These are phyloP conservation scores for Chymomyza amoena DNA, from an alignment of 2,888 invertebrate genomes.

Conservation along the genomic window DNA sequence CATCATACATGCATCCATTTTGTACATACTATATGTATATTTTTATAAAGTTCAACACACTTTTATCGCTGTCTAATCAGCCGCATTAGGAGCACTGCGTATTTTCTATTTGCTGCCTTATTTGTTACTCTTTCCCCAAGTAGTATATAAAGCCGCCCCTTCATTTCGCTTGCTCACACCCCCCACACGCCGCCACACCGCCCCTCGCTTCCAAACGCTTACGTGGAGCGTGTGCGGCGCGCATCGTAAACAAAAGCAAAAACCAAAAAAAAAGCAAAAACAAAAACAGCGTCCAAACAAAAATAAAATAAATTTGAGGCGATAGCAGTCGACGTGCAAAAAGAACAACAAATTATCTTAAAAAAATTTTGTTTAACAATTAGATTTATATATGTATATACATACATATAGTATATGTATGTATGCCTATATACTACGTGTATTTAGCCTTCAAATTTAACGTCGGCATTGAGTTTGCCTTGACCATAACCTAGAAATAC, in stretches of 20 bases:
- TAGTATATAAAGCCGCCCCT: not conserved
- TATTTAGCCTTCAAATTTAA: slow-evolving; percentile 60
- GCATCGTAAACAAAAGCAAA: slow-evolving; percentile 54
- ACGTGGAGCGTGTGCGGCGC: slow-evolving; percentile 5
- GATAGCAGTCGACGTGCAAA: not conserved
- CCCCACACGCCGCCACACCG: too few species aligned
- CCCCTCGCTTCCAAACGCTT: not conserved
- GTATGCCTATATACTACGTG: not conserved
- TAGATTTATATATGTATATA: not conserved
- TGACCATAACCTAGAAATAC: slow-evolving; percentile 67
- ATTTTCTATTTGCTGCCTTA: slow-evolving; percentile 21
- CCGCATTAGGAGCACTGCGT: slow-evolving; percentile 33
- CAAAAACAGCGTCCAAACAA: slow-evolving; percentile 31
- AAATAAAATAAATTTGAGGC: slow-evolving; percentile 10
- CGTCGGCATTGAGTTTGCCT: slow-evolving; percentile 48
- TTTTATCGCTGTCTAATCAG: slow-evolving; percentile 56
- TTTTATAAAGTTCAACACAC: slow-evolving; percentile 61
- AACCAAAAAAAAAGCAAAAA: slow-evolving; percentile 55
- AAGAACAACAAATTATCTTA: slow-evolving; percentile 27
- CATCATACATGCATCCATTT: slow-evolving; percentile 18
- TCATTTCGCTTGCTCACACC: not conserved
- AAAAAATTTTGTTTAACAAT: not conserved
- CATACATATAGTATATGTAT: not conserved
- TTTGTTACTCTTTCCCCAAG: slow-evolving; percentile 27
- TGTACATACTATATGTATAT: slow-evolving; percentile 27